Conservation (phyloP, 2,888 invertebrate genomes). For the Drosophila prolongata region DNA sequence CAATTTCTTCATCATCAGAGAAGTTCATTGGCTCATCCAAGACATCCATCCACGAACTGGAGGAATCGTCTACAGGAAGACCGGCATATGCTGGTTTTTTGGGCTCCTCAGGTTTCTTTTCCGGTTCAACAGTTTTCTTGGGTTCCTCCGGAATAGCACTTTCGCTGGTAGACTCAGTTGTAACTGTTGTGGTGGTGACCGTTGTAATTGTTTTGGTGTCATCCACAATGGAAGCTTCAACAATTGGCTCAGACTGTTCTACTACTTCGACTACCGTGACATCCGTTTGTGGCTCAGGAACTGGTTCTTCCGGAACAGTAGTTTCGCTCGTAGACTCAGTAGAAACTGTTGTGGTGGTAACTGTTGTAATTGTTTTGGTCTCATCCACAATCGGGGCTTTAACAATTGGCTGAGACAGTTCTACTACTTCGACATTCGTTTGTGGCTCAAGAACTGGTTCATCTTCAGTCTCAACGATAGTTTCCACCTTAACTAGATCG, state of each 20-base stretch:
- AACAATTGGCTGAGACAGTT: background rate
- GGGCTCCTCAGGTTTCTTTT: constrained; percentile 37
- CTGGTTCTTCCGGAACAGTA: constrained; percentile 7
- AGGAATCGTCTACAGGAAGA: constrained; percentile 66
- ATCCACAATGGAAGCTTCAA: no score
- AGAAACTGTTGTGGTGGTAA: constrained; percentile 36
- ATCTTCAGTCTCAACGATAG: no score
- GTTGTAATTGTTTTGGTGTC: constrained; percentile 13
- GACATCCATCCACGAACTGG: constrained; percentile 76
- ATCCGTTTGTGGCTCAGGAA: background rate
- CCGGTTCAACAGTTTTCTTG: constrained; percentile 7
- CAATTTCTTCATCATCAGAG: constrained; percentile 79
- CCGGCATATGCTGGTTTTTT: constrained; percentile 76
- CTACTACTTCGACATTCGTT: constrained; percentile 1
- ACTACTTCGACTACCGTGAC: background rate
- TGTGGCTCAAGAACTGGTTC: constrained; percentile 11
- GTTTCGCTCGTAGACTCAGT: constrained; percentile 1
- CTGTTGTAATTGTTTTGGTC: constrained; percentile 12
- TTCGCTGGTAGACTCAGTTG: no score
- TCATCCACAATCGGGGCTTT: constrained; percentile 10
- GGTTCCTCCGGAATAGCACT: constrained; percentile 1
- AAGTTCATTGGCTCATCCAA: constrained; percentile 83
- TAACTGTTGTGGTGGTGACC: constrained; percentile 11
- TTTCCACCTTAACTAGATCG: no score
- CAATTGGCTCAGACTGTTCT: background rate